Conservation (phyloP, 2,888 invertebrate species). For the Phortica magna region DNA sequence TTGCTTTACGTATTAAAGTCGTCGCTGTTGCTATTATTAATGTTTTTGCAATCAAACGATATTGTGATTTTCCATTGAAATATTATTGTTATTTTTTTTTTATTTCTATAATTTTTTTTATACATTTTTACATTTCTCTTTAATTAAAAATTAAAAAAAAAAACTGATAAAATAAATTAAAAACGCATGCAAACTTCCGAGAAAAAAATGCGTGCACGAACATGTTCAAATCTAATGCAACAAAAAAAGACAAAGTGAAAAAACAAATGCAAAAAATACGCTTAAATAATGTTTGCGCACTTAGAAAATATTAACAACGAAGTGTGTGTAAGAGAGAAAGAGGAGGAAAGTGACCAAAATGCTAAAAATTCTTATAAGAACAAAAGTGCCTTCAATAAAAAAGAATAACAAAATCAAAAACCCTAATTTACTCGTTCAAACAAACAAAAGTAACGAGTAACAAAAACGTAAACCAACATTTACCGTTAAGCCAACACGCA, state of each 20-base stretch:
- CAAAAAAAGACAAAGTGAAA: background rate
- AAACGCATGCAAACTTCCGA: background rate
- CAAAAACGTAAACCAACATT: no score
- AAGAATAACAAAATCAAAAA: conserved; percentile 38
- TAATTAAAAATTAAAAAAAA: background rate
- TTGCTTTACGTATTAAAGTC: background rate
- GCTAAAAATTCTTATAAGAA: background rate
- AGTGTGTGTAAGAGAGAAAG: no score
- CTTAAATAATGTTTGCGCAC: background rate
- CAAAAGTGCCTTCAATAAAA: conserved; percentile 46
- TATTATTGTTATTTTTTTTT: background rate
- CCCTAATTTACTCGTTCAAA: background rate
- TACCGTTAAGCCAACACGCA: background rate
- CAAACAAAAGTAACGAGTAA: background rate
- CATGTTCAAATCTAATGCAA: background rate
- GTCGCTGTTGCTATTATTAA: background rate
- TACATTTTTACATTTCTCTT: background rate
- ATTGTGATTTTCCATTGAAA: background rate
- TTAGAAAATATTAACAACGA: no score
- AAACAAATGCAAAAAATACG: background rate
- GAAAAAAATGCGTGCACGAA: background rate
- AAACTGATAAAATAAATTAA: conserved; percentile 1
- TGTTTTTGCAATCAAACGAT: background rate
- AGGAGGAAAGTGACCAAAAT: no score
- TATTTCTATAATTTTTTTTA: background rate